A percentile compares a stretch with the other conserved stretches of the same genome.
phyloP scores from a whole-genome alignment of 2,888 invertebrate genomes.

The Orthonychiurus folsomi region DNA sequence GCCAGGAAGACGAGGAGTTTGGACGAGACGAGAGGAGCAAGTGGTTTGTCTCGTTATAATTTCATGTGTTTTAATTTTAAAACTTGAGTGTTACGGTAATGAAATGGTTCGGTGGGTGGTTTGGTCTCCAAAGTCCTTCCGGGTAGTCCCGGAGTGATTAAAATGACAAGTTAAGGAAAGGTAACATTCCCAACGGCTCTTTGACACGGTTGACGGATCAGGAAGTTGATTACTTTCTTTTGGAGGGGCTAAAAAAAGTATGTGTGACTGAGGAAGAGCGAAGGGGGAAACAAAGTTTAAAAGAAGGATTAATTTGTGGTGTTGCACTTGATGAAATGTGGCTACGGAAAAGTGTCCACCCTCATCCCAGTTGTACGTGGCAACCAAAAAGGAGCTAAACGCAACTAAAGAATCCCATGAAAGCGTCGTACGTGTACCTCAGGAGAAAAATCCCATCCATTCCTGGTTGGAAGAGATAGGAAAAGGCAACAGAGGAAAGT shows the following conservation, averaged over 20 bases:
- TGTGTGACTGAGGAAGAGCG: neutral
- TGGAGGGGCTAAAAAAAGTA: no score
- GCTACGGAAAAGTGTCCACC: neutral
- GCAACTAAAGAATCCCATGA: neutral
- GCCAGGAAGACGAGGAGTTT: neutral
- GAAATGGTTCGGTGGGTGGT: no score
- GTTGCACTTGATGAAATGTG: conserved; percentile 1
- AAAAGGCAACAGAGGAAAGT: neutral
- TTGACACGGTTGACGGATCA: no score
- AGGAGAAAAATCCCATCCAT: no score
- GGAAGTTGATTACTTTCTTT: neutral
- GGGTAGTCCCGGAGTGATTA: no score
- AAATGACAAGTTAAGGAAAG: no score
- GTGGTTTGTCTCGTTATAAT: neutral
- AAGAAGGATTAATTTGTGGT: neutral
- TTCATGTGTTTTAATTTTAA: neutral
- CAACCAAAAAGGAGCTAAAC: neutral
- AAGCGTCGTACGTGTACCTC: no score
- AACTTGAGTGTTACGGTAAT: no score
- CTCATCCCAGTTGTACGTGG: no score
- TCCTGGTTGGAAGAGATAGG: neutral
- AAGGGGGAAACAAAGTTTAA: neutral
- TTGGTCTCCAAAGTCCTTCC: no score
- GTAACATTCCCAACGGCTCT: no score
- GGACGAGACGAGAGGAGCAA: no score